These are phyloP conservation scores for Cheilosia impressa DNA, from an alignment of 2,888 invertebrate genomes.

Conservation along the genomic window DNA sequence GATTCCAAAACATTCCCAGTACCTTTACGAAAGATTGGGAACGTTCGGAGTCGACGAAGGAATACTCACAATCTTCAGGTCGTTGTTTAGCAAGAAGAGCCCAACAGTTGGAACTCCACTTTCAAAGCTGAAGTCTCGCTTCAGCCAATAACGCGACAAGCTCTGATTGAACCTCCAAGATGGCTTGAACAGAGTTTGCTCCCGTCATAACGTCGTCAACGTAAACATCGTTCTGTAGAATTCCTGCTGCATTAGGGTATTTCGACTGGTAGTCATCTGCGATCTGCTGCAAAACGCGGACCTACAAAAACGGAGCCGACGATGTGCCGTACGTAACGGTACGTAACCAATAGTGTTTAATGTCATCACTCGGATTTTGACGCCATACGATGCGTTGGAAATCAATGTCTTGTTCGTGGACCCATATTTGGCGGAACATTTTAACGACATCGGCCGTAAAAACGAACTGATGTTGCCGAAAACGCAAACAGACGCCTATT, in stretches of 20 bases:
- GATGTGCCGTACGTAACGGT: too few species aligned
- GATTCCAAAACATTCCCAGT: too few species aligned
- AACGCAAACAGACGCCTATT: slow-evolving; percentile 63
- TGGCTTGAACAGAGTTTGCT: neutral
- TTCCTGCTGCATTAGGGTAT: slow-evolving; percentile 27
- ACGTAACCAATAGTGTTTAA: slow-evolving; percentile 45
- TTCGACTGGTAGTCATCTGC: slow-evolving; percentile 14
- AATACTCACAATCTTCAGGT: neutral
- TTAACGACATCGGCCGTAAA: slow-evolving; percentile 44
- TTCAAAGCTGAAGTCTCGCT: slow-evolving; percentile 6
- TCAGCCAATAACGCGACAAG: neutral
- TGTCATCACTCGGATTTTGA: slow-evolving; percentile 17
- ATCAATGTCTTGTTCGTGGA: slow-evolving; percentile 24
- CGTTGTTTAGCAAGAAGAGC: neutral
- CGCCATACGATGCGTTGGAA: slow-evolving; percentile 57
- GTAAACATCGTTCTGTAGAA: slow-evolving; percentile 57
- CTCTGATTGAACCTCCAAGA: neutral
- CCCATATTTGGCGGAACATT: slow-evolving; percentile 57
- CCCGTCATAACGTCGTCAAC: slow-evolving; percentile 70
- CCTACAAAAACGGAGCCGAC: slow-evolving; percentile 41
- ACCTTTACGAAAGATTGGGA: neutral
- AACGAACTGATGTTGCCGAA: slow-evolving; percentile 58
- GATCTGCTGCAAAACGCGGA: neutral
- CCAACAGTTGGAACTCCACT: too few species aligned
- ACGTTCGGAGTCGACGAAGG: neutral